Percentiles rank a stretch among this genome's conserved stretches.
Evolutionary conservation across 2,113 vertebrate species (phyloP).

Genomic region (Chionis minor): DNA sequence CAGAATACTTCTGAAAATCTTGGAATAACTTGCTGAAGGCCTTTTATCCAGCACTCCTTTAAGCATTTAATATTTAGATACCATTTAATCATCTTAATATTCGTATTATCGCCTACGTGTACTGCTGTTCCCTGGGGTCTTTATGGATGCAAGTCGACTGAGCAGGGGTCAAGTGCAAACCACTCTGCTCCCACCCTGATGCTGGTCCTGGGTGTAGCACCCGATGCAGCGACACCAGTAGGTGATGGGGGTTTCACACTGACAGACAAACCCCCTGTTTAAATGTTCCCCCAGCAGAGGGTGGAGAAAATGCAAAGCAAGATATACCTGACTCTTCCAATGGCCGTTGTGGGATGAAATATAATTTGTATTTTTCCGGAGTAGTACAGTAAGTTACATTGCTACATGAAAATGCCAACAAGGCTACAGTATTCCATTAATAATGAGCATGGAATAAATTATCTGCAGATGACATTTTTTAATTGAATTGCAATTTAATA

Average conservation of each 20-base stretch:
- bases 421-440: constrained; percentile 43
- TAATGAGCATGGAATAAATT: constrained; percentile 50
- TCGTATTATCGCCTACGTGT: not conserved
- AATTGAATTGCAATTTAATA: constrained; percentile 70
- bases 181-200: not conserved
- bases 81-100: constrained; percentile 67
- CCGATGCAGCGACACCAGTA: rapidly evolving
- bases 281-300: not conserved
- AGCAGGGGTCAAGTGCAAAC: not conserved
- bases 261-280: not conserved
- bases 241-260: not conserved
- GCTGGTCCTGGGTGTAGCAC: not conserved
- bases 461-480: constrained; percentile 58
- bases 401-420: constrained; percentile 19
- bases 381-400: not conserved
- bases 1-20: not conserved
- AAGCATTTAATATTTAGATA: constrained; percentile 68
- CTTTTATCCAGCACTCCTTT: constrained; percentile 54
- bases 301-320: not conserved
- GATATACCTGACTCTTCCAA: not conserved
- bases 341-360: not conserved
- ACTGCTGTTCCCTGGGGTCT: not conserved
- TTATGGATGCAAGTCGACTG: not conserved
- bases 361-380: not conserved
- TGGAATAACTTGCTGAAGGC: not conserved